phyloP scores from a whole-genome alignment of 2,797 vertebrate species.

The Brachymystax lenok region DNA sequence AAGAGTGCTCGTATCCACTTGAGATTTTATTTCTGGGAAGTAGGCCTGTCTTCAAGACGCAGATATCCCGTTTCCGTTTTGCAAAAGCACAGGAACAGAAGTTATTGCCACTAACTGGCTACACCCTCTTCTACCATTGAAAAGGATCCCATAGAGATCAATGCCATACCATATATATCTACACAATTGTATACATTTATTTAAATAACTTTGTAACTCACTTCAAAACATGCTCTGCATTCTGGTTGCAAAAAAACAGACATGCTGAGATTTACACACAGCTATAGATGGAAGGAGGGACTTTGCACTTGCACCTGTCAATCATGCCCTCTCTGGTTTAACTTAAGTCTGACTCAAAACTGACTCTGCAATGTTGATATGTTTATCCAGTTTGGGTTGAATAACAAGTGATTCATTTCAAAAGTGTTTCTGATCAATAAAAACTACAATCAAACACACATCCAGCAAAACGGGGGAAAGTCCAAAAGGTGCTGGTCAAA shows the following conservation, averaged over 20 bases:
- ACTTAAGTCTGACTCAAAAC: background rate
- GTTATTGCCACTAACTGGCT: background rate
- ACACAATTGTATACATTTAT: too few species aligned
- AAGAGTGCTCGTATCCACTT: background rate
- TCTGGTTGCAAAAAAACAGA: background rate
- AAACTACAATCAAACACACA: background rate
- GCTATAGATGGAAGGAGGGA: background rate
- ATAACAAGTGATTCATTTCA: background rate
- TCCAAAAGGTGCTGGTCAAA: background rate
- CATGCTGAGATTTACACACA: background rate
- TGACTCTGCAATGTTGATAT: background rate
- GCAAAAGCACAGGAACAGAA: background rate
- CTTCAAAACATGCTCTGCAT: background rate
- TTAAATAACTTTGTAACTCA: too few species aligned
- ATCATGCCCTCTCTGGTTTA: background rate
- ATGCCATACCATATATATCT: too few species aligned
- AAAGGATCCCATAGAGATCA: background rate
- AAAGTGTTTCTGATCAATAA: background rate
- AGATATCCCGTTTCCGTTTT: background rate
- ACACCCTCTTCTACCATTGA: background rate
- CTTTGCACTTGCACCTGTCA: slow-evolving; percentile 14
- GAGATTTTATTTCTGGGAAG: slow-evolving; percentile 5
- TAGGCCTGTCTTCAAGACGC: background rate
- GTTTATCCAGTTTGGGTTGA: background rate
- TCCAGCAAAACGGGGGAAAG: background rate